Percentiles rank a stretch among this genome's conserved stretches.
Evolutionary conservation across 2,888 invertebrate species (phyloP).

Genomic region (Gibbula magus): DNA sequence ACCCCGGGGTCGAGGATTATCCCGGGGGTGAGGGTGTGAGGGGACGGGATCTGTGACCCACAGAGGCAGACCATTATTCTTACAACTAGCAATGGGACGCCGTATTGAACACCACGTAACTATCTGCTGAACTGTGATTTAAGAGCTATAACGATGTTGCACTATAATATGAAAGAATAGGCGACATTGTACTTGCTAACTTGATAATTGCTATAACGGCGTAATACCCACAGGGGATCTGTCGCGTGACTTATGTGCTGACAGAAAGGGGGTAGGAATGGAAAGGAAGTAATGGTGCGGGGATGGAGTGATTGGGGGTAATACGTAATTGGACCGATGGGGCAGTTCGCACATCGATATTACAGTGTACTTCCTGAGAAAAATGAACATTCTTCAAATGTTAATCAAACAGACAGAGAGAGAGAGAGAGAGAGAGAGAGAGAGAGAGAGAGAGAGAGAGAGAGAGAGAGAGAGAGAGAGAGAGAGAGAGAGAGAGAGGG

Average conservation of each 20-base stretch:
- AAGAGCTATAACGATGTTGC: too few relatives aligned
- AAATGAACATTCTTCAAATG: too few relatives aligned
- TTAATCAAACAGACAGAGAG: too few relatives aligned
- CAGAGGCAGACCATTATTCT: too few relatives aligned
- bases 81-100: too few relatives aligned
- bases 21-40: background rate
- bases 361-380: too few relatives aligned
- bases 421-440: background rate
- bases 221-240: background rate
- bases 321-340: background rate
- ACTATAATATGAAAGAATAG: too few relatives aligned
- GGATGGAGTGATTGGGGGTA: background rate
- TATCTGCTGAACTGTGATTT: too few relatives aligned
- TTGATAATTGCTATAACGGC: too few relatives aligned
- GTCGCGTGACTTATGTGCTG: background rate
- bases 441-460: background rate
- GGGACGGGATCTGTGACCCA: too few relatives aligned
- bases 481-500: background rate
- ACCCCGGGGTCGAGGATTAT: background rate
- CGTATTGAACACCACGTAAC: too few relatives aligned
- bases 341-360: background rate
- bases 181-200: too few relatives aligned
- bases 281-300: background rate
- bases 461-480: background rate
- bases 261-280: background rate